Evolutionary conservation across 1,140 invertebrate species (phyloP), one percentile per base, ranked within the genome.

Genomic region (Drosophila lacertosa): DNA sequence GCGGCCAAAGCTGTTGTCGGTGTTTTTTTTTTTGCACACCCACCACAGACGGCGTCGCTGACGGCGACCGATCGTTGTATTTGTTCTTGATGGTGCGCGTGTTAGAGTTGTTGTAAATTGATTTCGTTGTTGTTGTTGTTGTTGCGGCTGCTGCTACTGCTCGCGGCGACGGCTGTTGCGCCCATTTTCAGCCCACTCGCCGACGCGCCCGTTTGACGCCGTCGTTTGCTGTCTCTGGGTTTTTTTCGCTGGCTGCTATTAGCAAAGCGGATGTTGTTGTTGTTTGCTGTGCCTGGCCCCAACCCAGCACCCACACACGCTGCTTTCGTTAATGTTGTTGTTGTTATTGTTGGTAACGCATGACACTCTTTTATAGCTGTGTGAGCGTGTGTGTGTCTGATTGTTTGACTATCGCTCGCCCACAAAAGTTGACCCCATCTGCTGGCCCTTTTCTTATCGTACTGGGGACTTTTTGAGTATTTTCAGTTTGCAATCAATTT

Each of bases 151-250:
- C 54, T 50, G 51, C 45, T 44, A 15, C 44, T 33, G 55, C 39
- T 53, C 22, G 9, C 53, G 50, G 15, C 57, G 51, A 50, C 40
- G 55, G 29, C 67, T 64, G 74, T 79, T 74, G 80, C 89, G 89
- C 89, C 89, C 89, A 90, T 90, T 90, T 86, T 78, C 89, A 86
- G 80, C 89, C 89, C 83, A 90, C 89, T 90, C 77, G 60, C 48
- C 54, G 51, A 70, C 71, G 66, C 66, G 71, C 71, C 58, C 59
- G 66, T 70, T 58, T 66, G 60, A 66, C 54, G 62, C 74, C 59
- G 60, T 13, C 62, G 74, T 75, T 54, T 59, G 65, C 55, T 71
- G 73, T 77, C 44, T 58, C 54, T 71, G 71, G 60, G 54, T 51
- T 50, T 78, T 66, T 18, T 65, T 64, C 44, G 44, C 57, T 73